Evolutionary conservation across 2,888 invertebrate genomes (phyloP), one percentile per base, ranked within the genome.

Genomic region (Lasius fuliginosus): DNA sequence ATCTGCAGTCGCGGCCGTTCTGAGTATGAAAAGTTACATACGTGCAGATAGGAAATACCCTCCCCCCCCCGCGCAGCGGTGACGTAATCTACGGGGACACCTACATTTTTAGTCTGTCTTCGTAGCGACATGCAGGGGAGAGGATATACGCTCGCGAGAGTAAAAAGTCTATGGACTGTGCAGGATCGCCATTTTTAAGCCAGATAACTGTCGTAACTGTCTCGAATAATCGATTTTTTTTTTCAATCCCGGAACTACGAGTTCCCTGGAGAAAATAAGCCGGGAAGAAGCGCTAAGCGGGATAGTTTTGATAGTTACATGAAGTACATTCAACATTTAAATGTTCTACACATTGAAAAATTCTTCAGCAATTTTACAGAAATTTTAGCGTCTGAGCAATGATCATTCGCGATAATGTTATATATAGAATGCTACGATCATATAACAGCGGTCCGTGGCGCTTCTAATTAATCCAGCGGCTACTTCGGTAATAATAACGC

Each of bases 21-120:
- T 53, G 67, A 73, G 84, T 88, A 84, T 71, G 60, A 68, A 86
- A 65, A 83, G 68, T 33, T 64, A 71, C 79, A 46, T 30, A 76
- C 62, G 67, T 27, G 79, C 40, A 81, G 75, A 81, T 85, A 60
- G 71, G 60, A 85, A 85, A 84, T 67, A 69, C 75, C 73, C 71
- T 67, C 67, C 58, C 62, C 58, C 58, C 56, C 9, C 64, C 27
- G 46, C 27, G 36, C 53, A 69, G 40, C 73, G 76, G 62, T 33
- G 76, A 77, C 71, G 65, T 77, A 77, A 85, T 85, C 81, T 84
- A 62, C 68, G 27, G 75, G 56, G 71, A 62, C 69, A 40, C 62
- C 85, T 71, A 71, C 69, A 83, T 77, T 77, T 69, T 62, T 46
- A 60, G 58, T 79, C 79, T 65, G 77, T 79, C 68, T 60, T 77